Evolutionary conservation across 92 coral and sea anemone genomes (phyloP), one percentile per base, ranked within the genome.

Genomic region (Porites evermanni): DNA sequence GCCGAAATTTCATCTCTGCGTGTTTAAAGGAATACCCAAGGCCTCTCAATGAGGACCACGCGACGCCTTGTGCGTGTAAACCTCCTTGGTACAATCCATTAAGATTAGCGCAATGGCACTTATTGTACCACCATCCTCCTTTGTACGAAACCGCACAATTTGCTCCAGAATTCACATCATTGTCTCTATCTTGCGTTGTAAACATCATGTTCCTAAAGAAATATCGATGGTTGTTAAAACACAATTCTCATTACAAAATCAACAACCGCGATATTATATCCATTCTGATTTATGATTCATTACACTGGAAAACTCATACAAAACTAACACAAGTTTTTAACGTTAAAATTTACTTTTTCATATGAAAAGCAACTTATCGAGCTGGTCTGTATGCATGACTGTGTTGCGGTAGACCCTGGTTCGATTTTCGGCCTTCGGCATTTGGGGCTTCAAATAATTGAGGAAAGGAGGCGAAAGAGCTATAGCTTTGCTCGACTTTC

Each of bases 21-120:
- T 26, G 67, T n/a, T 80, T 80, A 17, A 80, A 53, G 16, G 84
- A 68, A 50, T 80, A 53, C 2, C n/a, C 67, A 1, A 14, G 54
- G 13, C 84, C 84, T 52, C 26, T 54, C 52, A 80, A 68, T 16
- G 76, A 3, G 0, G 6, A 0, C 84, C 84, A 80, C 7, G 61
- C 73, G 32, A 80, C 26, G 2, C 84, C 84, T 16, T 80, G 66
- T 10, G 76, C 76, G 60, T 53, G 2, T 21, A 66, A 75, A 24
- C 75, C 84, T 10, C 75, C 66, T 23, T 53, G 74, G 47, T 68
- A 80, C 84, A 80, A 29, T 7, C 84, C 84, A 67, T 80, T 80
- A 6, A 60, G 84, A 53, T 80, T 80, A 12, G 84, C 84, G 12
- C 21, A 2, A 14, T 44, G 75, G 53, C 75, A 80, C 13, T 14